phyloP scores from a whole-genome alignment of 2,888 invertebrate species.

The Phytoseiulus persimilis region DNA sequence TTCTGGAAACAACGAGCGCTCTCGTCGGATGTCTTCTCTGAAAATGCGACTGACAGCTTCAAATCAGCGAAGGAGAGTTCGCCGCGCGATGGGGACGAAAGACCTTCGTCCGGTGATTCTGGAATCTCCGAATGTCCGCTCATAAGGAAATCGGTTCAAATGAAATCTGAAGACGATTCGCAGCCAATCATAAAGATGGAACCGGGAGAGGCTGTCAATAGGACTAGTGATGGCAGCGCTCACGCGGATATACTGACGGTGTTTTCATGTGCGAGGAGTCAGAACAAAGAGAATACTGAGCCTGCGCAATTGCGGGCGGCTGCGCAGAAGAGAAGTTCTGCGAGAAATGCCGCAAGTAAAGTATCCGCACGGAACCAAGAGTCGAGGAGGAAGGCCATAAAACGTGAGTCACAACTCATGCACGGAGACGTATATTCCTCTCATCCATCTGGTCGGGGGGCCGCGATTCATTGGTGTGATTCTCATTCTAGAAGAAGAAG shows the following conservation, averaged over 20 bases:
- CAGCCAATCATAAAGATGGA: neutral
- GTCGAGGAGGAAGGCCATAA: neutral
- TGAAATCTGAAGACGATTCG: neutral
- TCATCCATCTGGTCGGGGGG: neutral
- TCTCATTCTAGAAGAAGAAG: neutral
- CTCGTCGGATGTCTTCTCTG: neutral
- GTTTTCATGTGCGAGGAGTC: neutral
- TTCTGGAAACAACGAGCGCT: conserved; percentile 14
- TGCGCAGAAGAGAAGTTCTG: neutral
- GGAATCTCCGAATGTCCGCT: neutral
- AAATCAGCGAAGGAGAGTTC: neutral
- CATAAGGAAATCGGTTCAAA: neutral
- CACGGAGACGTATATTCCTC: too few relatives aligned
- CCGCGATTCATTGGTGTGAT: neutral
- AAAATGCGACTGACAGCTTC: neutral
- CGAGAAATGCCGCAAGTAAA: neutral
- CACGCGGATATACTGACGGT: neutral
- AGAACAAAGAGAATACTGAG: neutral
- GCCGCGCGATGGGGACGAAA: neutral
- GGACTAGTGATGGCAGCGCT: neutral
- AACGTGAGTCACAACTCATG: neutral
- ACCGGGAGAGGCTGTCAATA: neutral
- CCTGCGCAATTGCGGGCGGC: neutral
- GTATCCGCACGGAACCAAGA: neutral
- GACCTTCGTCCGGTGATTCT: conserved; percentile 33